A percentile compares a stretch with the other conserved stretches of the same genome.
Evolutionary conservation across 2,113 vertebrate genomes (phyloP).

Genomic region (Xenotilapia flavipinnis): DNA sequence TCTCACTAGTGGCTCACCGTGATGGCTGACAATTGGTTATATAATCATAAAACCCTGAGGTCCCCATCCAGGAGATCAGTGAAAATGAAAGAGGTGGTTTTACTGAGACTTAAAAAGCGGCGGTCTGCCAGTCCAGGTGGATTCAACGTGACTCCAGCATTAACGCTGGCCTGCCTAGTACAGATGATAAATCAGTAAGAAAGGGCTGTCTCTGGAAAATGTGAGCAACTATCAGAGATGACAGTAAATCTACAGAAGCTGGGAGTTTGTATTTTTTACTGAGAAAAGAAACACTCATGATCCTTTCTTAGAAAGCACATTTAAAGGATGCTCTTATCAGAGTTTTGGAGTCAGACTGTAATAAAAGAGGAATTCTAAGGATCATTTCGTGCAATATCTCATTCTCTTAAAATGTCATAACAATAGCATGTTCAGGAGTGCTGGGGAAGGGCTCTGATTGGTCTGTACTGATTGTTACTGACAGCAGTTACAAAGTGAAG

Average conservation of each 20-base stretch:
- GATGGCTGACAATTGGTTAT: slow-evolving; percentile 8
- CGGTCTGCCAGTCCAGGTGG: background rate
- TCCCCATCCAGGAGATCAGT: background rate
- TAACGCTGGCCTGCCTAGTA: background rate
- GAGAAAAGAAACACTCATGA: background rate
- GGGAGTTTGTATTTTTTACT: background rate
- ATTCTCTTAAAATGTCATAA: background rate
- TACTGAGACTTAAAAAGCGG: background rate
- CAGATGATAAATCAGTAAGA: background rate
- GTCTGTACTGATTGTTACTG: slow-evolving; percentile 2
- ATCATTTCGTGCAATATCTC: slow-evolving; percentile 1
- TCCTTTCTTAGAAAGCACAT: background rate
- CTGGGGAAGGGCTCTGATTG: background rate
- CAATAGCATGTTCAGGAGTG: background rate
- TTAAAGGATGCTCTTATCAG: background rate
- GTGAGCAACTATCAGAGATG: background rate
- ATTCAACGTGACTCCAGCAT: slow-evolving; percentile 4
- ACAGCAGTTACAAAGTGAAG: background rate
- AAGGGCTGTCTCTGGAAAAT: background rate
- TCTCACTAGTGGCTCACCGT: slow-evolving; percentile 50
- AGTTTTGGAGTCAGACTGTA: background rate
- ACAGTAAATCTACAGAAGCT: background rate
- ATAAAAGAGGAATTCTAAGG: background rate
- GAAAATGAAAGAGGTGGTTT: background rate
- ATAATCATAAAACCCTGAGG: background rate